Evolutionary conservation across 2,888 invertebrate genomes (phyloP).

Genomic region (Tortrix viridana): DNA sequence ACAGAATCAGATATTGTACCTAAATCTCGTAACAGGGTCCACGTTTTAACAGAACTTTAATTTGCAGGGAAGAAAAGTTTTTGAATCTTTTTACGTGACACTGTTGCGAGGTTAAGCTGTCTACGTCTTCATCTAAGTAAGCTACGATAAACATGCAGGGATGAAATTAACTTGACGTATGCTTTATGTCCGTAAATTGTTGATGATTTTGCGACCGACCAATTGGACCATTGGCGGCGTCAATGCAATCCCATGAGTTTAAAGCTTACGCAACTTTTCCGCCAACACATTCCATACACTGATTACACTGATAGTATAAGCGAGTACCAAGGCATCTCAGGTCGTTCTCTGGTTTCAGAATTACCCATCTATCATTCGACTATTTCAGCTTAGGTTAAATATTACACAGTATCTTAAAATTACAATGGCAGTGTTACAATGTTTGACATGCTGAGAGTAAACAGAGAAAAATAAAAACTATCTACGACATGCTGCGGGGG

Average conservation of each 20-base stretch:
- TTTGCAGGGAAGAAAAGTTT: too few relatives aligned
- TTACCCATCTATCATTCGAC: constrained; percentile 32
- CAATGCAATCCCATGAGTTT: constrained; percentile 16
- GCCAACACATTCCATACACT: constrained; percentile 18
- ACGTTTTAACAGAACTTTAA: constrained; percentile 11
- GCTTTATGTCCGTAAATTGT: constrained; percentile 26
- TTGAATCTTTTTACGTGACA: constrained; percentile 19
- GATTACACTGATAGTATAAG: constrained; percentile 31
- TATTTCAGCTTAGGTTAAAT: constrained; percentile 27
- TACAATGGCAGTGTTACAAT: constrained; percentile 35
- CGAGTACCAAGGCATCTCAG: constrained; percentile 36
- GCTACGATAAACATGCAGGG: constrained; percentile 51
- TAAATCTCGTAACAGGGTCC: constrained; percentile 46
- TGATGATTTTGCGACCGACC: constrained; percentile 22
- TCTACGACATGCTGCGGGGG: constrained; percentile 36
- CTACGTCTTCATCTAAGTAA: constrained; percentile 37
- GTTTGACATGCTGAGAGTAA: constrained; percentile 36
- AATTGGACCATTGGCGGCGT: constrained; percentile 18
- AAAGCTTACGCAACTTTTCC: constrained; percentile 31
- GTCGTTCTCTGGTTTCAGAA: constrained; percentile 33
- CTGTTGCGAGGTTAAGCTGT: constrained; percentile 46
- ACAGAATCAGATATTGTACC: constrained; percentile 48
- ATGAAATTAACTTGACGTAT: constrained; percentile 42
- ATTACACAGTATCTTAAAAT: constrained; percentile 28
- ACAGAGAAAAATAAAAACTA: constrained; percentile 33